These are phyloP conservation scores for Eurytoma adleriae DNA, from an alignment of 2,888 invertebrate species.

Conservation along the genomic window DNA sequence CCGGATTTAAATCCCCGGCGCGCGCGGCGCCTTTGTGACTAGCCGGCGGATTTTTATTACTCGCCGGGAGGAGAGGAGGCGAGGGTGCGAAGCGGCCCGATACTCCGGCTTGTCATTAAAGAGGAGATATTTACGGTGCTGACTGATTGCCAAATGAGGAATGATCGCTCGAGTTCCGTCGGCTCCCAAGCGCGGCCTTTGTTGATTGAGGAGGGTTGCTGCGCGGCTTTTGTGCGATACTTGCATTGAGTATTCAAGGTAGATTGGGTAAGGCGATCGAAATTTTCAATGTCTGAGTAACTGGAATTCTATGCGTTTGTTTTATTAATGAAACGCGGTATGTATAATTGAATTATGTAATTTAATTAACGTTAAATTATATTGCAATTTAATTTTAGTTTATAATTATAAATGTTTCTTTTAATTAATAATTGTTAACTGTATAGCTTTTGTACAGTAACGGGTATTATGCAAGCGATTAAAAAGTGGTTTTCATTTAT, in stretches of 20 bases:
- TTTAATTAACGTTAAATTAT: too few species aligned
- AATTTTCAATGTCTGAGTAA: background rate
- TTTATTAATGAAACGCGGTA: background rate
- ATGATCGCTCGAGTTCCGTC: slow-evolving; percentile 3
- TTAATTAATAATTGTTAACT: too few species aligned
- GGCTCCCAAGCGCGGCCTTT: background rate
- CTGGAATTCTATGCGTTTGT: background rate
- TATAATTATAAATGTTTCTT: too few species aligned
- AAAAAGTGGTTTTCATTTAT: too few species aligned
- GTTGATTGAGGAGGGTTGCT: background rate
- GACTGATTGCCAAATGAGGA: slow-evolving; percentile 27
- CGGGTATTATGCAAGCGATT: too few species aligned
- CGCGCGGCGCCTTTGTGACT: background rate
- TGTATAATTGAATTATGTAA: too few species aligned
- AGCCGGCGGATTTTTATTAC: slow-evolving; percentile 21
- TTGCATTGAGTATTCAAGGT: background rate
- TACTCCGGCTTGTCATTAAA: background rate
- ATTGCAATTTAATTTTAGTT: too few species aligned
- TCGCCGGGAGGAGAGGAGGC: background rate
- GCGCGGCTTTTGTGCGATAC: background rate
- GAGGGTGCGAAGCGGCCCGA: background rate
- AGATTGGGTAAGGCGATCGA: too few species aligned
- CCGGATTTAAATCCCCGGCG: slow-evolving; percentile 37
- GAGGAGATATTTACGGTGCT: background rate
- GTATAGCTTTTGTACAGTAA: too few species aligned